phyloP scores from a whole-genome alignment of 2,113 vertebrate genomes.

The Pao palembangensis region DNA sequence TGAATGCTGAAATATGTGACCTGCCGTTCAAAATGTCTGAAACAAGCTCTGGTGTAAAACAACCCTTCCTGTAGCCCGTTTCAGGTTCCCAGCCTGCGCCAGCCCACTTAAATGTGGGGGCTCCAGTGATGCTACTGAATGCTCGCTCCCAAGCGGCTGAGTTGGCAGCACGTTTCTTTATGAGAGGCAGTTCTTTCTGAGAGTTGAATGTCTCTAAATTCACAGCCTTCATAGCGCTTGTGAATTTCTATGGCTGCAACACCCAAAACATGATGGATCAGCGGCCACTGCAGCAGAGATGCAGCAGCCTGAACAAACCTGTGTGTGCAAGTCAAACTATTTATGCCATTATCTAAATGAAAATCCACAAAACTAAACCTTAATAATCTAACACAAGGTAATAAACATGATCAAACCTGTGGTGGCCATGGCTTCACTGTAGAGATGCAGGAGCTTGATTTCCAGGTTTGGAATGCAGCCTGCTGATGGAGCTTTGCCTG shows the following conservation, averaged over 20 bases:
- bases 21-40: not conserved
- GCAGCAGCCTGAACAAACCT: slow-evolving; percentile 11
- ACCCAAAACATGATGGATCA: not conserved
- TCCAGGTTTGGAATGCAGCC: slow-evolving; percentile 6
- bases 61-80: too few relatives aligned
- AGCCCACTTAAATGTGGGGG: too few relatives aligned
- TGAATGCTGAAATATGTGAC: not conserved
- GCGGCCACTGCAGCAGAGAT: slow-evolving; percentile 11
- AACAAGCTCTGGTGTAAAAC: too few relatives aligned
- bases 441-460: slow-evolving; percentile 26
- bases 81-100: too few relatives aligned
- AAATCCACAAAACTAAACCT: not conserved
- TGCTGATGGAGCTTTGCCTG: slow-evolving; percentile 28
- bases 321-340: not conserved
- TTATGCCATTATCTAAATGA: not conserved
- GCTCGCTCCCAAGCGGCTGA: too few relatives aligned
- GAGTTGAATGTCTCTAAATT: too few relatives aligned
- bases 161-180: too few relatives aligned
- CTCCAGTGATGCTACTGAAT: too few relatives aligned
- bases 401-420: slow-evolving; percentile 57
- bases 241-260: not conserved
- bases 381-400: not conserved
- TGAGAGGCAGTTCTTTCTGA: too few relatives aligned
- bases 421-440: slow-evolving; percentile 66
- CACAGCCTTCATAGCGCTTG: too few relatives aligned